Evolutionary conservation across 1,140 invertebrate genomes (phyloP), one percentile per base, ranked within the genome.

Genomic region (Habropoda laboriosa): DNA sequence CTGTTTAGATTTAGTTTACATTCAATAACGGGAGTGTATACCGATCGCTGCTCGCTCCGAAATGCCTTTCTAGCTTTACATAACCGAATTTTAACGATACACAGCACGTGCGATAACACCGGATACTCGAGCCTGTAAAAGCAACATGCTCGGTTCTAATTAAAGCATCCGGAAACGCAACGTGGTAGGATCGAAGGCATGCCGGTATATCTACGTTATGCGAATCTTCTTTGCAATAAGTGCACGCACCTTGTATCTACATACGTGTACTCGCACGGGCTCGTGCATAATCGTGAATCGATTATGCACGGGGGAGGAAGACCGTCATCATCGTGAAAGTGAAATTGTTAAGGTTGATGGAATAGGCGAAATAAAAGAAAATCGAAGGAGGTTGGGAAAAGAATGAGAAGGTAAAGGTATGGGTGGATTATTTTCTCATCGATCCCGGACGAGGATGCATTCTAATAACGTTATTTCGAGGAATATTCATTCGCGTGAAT

Each of bases 81-180:
- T 84, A 84, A 84, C 38, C 24, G 47, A 47, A 73, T 32, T 51
- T 58, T 58, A 73, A 73, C 55, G 49, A 84, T 67, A 53, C 40
- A 1, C 6, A 0, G 38, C 74, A 57, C 53, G 73, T 80, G 49
- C 64, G 27, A 80, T 79, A 73, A 55, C 47, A 10, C 58, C 47
- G 68, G 45, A 72, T 61, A 61, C 16, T 3, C 27, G 30, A 30
- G 53, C 13, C 57, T 40, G 68, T 55, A 64, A 73, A 73, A 55
- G 38, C 45, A 61, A 63, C 64, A 45, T 18, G 35, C 6, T 47
- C 60, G 21, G 27, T 18, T n/a, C 10, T 67, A 86, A 86, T 86
- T 86, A 86, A 79, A 79, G 40, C 27, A 58, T 53, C 64, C 83
- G 84, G 84, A 86, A 86, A 75, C n/a, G 38, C 24, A n/a, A 12